Conservation (phyloP, 2,113 vertebrate species). For the Seriola aureovittata region DNA sequence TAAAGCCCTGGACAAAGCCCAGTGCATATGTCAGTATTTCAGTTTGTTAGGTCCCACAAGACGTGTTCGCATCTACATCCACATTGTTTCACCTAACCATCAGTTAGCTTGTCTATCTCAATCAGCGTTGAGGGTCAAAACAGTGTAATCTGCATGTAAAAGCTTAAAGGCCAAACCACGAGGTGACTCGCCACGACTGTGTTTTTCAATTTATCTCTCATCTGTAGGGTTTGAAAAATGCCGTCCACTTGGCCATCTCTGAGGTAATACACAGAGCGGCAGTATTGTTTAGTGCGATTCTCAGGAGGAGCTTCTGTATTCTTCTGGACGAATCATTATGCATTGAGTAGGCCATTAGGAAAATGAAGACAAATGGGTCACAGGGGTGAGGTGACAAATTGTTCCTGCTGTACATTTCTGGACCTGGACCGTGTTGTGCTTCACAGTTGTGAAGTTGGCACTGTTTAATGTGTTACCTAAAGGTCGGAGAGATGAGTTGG, state of each 20-base stretch:
- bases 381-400: conserved; percentile 79
- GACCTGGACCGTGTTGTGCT: conserved; percentile 63
- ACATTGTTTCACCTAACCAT: conserved; percentile 49
- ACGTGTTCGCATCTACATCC: conserved; percentile 8
- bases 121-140: conserved; percentile 26
- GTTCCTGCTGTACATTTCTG: conserved; percentile 69
- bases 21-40: background rate
- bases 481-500: conserved; percentile 7
- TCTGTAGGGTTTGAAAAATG: conserved; percentile 78
- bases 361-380: conserved; percentile 85
- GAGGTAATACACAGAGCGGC: conserved; percentile 70
- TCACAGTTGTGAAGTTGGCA: conserved; percentile 48
- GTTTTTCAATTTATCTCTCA: conserved; percentile 65
- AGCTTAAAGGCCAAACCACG: conserved; percentile 63
- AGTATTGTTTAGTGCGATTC: conserved; percentile 80
- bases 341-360: conserved; percentile 88
- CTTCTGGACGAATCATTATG: conserved; percentile 87
- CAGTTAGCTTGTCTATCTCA: conserved; percentile 44
- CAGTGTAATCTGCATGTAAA: conserved; percentile 57
- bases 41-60: conserved; percentile 5
- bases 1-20: background rate
- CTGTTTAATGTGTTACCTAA: conserved; percentile 28
- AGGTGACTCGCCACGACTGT: conserved; percentile 35
- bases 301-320: conserved; percentile 81
- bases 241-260: conserved; percentile 60